phyloP scores from a whole-genome alignment of 1,140 invertebrate genomes.

The Drosophila gunungcola region DNA sequence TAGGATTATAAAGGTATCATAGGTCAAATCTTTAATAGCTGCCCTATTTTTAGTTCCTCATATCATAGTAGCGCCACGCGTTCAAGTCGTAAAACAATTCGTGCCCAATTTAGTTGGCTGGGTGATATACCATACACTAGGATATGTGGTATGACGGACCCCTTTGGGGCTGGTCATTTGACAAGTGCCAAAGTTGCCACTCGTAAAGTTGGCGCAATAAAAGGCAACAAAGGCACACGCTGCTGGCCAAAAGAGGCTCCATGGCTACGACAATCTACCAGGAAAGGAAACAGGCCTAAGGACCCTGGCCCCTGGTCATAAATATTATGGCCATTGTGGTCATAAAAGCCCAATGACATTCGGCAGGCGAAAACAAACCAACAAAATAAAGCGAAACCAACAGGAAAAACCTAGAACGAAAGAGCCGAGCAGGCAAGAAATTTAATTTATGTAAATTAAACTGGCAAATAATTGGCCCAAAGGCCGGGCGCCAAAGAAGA shows the following conservation, averaged over 20 bases:
- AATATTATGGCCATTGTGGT: conserved; percentile 66
- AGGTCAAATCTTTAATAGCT: background rate
- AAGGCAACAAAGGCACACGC: conserved; percentile 38
- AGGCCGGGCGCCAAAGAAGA: background rate
- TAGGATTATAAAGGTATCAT: conserved; percentile 35
- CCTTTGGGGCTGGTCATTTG: conserved; percentile 60
- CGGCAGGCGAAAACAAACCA: conserved; percentile 32
- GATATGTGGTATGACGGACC: conserved; percentile 13
- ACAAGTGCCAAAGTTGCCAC: conserved; percentile 67
- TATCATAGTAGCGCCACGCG: conserved; percentile 43
- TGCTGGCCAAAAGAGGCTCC: conserved; percentile 13
- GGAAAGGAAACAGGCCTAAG: conserved; percentile 26
- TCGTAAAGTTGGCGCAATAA: conserved; percentile 67
- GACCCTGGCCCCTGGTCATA: conserved; percentile 42
- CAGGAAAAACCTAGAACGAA: conserved; percentile 1
- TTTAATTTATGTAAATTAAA: conserved; percentile 78
- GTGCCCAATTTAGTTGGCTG: conserved; percentile 37
- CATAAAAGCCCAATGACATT: conserved; percentile 59
- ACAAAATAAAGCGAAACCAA: conserved; percentile 30
- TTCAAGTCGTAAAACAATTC: conserved; percentile 55
- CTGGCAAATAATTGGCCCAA: conserved; percentile 63
- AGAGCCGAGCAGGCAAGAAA: conserved; percentile 43
- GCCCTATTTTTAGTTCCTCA: background rate
- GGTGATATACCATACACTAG: conserved; percentile 22
- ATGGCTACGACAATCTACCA: conserved; percentile 6